A percentile compares a stretch with the other conserved stretches of the same genome.
Conservation (phyloP, 1,140 invertebrate genomes). For the Trissolcus basalis region DNA sequence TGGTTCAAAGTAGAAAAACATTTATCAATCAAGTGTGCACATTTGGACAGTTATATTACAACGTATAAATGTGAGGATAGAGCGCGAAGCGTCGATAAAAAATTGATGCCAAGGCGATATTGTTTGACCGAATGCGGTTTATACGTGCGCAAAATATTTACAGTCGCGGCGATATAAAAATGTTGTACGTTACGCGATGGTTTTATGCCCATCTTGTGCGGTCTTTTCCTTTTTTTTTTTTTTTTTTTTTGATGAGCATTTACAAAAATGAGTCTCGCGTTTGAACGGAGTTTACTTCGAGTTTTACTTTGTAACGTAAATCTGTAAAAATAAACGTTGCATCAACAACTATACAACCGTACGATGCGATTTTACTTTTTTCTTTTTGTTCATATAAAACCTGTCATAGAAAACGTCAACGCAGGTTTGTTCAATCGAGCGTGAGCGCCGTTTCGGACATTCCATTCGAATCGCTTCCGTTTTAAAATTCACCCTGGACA, state of each 20-base stretch:
- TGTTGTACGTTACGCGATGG: slow-evolving; percentile 38
- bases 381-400: slow-evolving; percentile 38
- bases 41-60: slow-evolving; percentile 47
- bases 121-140: slow-evolving; percentile 25
- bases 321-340: slow-evolving; percentile 40
- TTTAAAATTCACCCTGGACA: neutral
- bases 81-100: slow-evolving; percentile 36
- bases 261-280: slow-evolving; percentile 43
- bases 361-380: slow-evolving; percentile 8
- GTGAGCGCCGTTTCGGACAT: slow-evolving; percentile 29
- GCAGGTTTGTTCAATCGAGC: slow-evolving; percentile 24
- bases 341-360: slow-evolving; percentile 43
- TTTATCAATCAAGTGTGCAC: slow-evolving; percentile 44
- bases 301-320: slow-evolving; percentile 34
- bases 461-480: too few species aligned
- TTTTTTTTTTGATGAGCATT: slow-evolving; percentile 19
- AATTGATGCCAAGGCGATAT: slow-evolving; percentile 41
- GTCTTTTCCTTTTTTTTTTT: slow-evolving; percentile 5
- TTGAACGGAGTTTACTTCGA: slow-evolving; percentile 34
- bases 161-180: slow-evolving; percentile 53
- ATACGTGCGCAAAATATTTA: slow-evolving; percentile 51
- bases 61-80: slow-evolving; percentile 50
- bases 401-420: slow-evolving; percentile 40
- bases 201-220: slow-evolving; percentile 41
- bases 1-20: slow-evolving; percentile 47